These are phyloP conservation scores for Trogon surrucura DNA, from an alignment of 2,113 vertebrate species.

Conservation along the genomic window DNA sequence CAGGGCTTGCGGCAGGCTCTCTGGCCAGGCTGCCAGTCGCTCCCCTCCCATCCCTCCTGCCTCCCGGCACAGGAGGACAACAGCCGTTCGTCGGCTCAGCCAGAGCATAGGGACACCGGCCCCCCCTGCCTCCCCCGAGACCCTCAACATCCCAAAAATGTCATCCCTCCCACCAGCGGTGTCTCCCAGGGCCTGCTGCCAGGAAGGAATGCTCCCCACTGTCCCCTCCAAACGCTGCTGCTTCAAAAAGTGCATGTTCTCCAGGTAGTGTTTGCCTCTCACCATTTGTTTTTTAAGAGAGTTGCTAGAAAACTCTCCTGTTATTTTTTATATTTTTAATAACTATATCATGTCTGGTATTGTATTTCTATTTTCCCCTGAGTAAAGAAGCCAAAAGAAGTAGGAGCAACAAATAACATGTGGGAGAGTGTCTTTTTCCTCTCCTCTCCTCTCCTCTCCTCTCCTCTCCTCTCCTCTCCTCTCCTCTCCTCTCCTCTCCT, in stretches of 20 bases:
- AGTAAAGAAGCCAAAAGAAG: constrained; percentile 18
- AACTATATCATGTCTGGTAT: constrained; percentile 30
- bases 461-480: no score
- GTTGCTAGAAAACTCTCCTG: constrained; percentile 31
- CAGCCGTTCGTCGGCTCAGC: no score
- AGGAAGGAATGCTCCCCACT: fast-evolving
- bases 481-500: no score
- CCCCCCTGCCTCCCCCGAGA: no score
- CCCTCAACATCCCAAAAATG: fast-evolving
- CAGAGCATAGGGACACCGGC: background rate
- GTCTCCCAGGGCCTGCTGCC: background rate
- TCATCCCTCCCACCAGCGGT: no score
- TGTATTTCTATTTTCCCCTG: constrained; percentile 36
- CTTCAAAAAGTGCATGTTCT: background rate
- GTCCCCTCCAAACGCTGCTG: fast-evolving
- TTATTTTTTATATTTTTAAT: background rate
- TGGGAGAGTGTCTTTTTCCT: background rate
- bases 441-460: no score
- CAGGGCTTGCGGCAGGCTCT: background rate
- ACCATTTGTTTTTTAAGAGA: background rate
- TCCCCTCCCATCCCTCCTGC: background rate
- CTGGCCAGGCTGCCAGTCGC: background rate
- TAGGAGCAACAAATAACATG: constrained; percentile 32
- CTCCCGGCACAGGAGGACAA: no score
- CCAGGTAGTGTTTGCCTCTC: background rate